Conservation (phyloP, 2,797 vertebrate genomes). For the Mormyrus proboscirostris region DNA sequence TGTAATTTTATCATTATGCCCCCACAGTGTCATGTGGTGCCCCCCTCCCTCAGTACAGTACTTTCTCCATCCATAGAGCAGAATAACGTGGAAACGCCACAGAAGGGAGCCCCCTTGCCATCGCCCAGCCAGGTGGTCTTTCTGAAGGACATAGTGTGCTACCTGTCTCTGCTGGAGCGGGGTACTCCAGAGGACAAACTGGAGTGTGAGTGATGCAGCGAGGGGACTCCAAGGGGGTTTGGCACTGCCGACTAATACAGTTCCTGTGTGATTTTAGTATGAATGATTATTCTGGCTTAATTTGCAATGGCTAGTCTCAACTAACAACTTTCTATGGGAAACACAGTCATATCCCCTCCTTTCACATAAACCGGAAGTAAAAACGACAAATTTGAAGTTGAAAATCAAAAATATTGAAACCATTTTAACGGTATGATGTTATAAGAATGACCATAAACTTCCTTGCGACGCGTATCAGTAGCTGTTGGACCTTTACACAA, state of each 20-base stretch:
- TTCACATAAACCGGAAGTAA: background rate
- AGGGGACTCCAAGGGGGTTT: background rate
- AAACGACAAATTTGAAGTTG: background rate
- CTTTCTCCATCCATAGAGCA: slow-evolving; percentile 54
- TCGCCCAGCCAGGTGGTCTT: slow-evolving; percentile 67
- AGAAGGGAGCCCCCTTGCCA: slow-evolving; percentile 45
- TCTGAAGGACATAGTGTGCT: slow-evolving; percentile 90
- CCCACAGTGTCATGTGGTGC: background rate
- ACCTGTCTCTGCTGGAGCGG: slow-evolving; percentile 85
- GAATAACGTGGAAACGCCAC: slow-evolving; percentile 59
- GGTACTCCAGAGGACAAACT: slow-evolving; percentile 88
- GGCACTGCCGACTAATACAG: background rate
- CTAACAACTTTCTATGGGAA: background rate
- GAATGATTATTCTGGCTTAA: background rate
- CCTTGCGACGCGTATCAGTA: background rate
- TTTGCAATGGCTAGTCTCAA: background rate
- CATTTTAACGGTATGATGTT: background rate
- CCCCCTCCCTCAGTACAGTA: background rate
- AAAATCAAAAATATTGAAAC: background rate
- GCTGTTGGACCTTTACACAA: background rate
- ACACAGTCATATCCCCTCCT: background rate
- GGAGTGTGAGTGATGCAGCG: slow-evolving; percentile 75
- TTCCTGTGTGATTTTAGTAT: background rate
- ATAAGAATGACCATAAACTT: background rate
- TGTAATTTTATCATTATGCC: background rate